Percentiles rank a stretch among this genome's conserved stretches.
phyloP scores from a whole-genome alignment of 35 echinoderm and acorn worm genomes.

The Lytechinus variegatus region DNA sequence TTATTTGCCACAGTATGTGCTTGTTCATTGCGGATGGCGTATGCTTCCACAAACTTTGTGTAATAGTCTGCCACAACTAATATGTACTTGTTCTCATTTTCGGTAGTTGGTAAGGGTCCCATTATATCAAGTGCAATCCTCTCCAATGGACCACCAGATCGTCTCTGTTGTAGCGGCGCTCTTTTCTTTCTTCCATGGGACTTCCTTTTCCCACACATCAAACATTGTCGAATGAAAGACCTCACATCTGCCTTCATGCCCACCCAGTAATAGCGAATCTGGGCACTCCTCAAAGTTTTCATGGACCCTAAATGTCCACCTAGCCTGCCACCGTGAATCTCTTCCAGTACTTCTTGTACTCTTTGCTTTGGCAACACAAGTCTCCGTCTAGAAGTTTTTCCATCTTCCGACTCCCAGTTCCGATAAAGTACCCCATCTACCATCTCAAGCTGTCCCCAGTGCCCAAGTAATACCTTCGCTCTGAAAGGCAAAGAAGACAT shows the following conservation, averaged over 20 bases:
- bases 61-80: slow-evolving; percentile 66
- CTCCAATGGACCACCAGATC: slow-evolving; percentile 47
- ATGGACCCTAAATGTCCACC: slow-evolving; percentile 20
- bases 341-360: slow-evolving; percentile 8
- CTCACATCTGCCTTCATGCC: neutral
- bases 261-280: slow-evolving; percentile 47
- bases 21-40: slow-evolving; percentile 51
- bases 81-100: slow-evolving; percentile 59
- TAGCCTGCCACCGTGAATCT: neutral
- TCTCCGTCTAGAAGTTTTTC: neutral
- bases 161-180: slow-evolving; percentile 39
- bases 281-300: slow-evolving; percentile 33
- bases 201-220: slow-evolving; percentile 27
- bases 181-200: neutral
- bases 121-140: slow-evolving; percentile 60
- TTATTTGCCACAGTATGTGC: slow-evolving; percentile 58
- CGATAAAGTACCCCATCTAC: neutral
- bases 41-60: slow-evolving; percentile 66
- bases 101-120: slow-evolving; percentile 54
- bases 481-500: neutral
- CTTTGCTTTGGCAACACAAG: slow-evolving; percentile 45
- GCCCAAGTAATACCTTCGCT: neutral
- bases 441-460: neutral
- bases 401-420: neutral
- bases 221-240: slow-evolving; percentile 15